Percentiles rank a stretch among this genome's conserved stretches.
Evolutionary conservation across 2,113 vertebrate species (phyloP).

Genomic region (Daubentonia madagascariensis): DNA sequence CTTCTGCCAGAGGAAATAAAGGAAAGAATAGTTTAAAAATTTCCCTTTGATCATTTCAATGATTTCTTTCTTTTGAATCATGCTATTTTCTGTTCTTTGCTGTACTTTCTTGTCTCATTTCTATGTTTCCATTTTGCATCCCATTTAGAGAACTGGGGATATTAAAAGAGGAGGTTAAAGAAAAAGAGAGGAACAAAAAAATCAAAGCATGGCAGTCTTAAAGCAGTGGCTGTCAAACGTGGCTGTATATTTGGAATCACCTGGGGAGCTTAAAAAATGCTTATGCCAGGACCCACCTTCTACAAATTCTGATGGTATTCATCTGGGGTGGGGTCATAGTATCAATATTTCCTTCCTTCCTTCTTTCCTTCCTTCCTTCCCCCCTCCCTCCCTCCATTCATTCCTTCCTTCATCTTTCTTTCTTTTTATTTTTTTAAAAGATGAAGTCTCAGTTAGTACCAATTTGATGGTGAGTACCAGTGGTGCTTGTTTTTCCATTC

Average conservation of each 20-base stretch:
- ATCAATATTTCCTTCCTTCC: neutral
- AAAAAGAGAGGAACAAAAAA: conserved; percentile 16
- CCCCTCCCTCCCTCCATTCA: too few relatives aligned
- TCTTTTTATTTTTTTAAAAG: too few relatives aligned
- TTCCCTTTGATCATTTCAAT: conserved; percentile 38
- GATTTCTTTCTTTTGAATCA: conserved; percentile 36
- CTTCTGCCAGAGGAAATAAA: neutral
- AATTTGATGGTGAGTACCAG: too few relatives aligned
- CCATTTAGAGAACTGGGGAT: conserved; percentile 20
- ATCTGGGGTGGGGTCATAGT: neutral
- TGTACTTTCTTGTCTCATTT: conserved; percentile 30
- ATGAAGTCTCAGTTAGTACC: too few relatives aligned
- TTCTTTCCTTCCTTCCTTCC: too few relatives aligned
- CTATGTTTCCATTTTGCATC: neutral
- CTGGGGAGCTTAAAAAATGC: neutral
- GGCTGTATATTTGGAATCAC: neutral
- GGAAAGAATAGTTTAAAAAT: neutral
- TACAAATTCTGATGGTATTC: neutral
- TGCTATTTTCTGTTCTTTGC: conserved; percentile 39
- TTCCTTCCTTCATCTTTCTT: too few relatives aligned
- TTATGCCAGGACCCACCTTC: neutral
- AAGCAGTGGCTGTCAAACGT: neutral
- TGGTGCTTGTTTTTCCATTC: too few relatives aligned
- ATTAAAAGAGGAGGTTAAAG: neutral
- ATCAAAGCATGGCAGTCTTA: neutral